Evolutionary conservation across 2,113 vertebrate genomes (phyloP).

Genomic region (Phoxinus phoxinus): DNA sequence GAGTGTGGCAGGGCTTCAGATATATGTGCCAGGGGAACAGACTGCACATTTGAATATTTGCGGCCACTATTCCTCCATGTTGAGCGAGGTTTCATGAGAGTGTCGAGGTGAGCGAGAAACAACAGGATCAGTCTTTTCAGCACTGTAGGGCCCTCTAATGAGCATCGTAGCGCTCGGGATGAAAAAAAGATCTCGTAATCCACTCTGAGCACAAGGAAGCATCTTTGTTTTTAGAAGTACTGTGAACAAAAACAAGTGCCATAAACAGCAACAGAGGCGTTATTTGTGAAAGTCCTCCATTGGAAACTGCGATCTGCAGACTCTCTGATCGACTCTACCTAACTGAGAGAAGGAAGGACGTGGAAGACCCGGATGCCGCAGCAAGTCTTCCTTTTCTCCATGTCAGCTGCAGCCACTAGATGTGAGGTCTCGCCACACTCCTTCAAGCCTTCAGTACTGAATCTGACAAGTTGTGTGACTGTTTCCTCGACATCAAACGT

Average conservation of each 20-base stretch:
- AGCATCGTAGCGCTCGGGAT: background rate
- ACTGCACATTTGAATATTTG: conserved; percentile 52
- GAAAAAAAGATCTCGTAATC: conserved; percentile 9
- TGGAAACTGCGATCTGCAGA: background rate
- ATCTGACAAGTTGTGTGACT: conserved; percentile 59
- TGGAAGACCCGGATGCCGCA: conserved; percentile 10
- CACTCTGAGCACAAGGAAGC: background rate
- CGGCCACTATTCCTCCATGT: conserved; percentile 12
- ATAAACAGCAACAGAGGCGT: conserved; percentile 30
- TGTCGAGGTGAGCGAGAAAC: conserved; percentile 35
- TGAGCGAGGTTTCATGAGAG: conserved; percentile 27
- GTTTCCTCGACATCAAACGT: conserved; percentile 56
- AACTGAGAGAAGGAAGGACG: background rate
- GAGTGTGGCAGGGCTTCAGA: conserved; percentile 41
- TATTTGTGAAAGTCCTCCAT: background rate
- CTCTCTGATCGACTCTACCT: background rate
- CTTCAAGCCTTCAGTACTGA: conserved; percentile 44
- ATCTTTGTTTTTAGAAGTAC: conserved; percentile 6
- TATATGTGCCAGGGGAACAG: conserved; percentile 51
- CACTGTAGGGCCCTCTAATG: conserved; percentile 31
- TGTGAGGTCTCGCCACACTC: conserved; percentile 51
- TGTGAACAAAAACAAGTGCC: conserved; percentile 16
- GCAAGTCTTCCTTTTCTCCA: conserved; percentile 40
- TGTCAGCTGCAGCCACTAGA: conserved; percentile 41
- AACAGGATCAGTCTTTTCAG: conserved; percentile 18